Evolutionary conservation across 35 echinoderm and acorn worm genomes (phyloP).

Genomic region (Anneissia japonica): DNA sequence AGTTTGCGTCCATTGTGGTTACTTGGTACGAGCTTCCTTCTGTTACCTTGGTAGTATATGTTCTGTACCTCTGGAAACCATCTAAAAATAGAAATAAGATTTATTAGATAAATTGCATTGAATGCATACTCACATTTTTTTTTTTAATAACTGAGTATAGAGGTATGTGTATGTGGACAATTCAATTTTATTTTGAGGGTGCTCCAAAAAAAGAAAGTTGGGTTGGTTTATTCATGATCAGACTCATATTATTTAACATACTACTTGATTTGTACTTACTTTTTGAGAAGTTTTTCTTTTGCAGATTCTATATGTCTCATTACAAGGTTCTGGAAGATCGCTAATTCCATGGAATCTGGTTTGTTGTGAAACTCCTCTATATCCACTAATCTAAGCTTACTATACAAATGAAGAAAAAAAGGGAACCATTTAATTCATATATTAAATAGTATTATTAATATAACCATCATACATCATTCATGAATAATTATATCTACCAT

Average conservation of each 20-base stretch:
- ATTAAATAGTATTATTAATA: too few relatives aligned
- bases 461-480: too few relatives aligned
- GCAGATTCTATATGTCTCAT: constrained; percentile 96
- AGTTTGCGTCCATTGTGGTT: constrained; percentile 90
- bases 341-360: constrained; percentile 88
- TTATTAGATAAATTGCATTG: too few relatives aligned
- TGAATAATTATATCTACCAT: too few relatives aligned
- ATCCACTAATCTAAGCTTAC: constrained; percentile 80
- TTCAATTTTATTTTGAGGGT: too few relatives aligned
- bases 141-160: too few relatives aligned
- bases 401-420: constrained; percentile 20
- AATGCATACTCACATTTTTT: too few relatives aligned
- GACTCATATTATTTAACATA: too few relatives aligned
- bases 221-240: too few relatives aligned
- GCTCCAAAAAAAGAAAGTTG: too few relatives aligned
- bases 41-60: constrained; percentile 97
- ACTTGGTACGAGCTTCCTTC: constrained; percentile 88
- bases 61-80: constrained; percentile 99
- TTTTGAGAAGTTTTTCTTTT: constrained; percentile 93
- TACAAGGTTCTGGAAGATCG: constrained; percentile 94
- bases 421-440: too few relatives aligned
- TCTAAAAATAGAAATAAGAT: constrained; percentile 27
- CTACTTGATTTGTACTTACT: constrained; percentile 67
- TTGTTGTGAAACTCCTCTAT: constrained; percentile 90
- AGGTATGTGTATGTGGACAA: too few relatives aligned